A percentile compares a stretch with the other conserved stretches of the same genome.
These are phyloP conservation scores for Atopsyche davidsoni DNA, from an alignment of 1,140 invertebrate genomes.

Conservation along the genomic window DNA sequence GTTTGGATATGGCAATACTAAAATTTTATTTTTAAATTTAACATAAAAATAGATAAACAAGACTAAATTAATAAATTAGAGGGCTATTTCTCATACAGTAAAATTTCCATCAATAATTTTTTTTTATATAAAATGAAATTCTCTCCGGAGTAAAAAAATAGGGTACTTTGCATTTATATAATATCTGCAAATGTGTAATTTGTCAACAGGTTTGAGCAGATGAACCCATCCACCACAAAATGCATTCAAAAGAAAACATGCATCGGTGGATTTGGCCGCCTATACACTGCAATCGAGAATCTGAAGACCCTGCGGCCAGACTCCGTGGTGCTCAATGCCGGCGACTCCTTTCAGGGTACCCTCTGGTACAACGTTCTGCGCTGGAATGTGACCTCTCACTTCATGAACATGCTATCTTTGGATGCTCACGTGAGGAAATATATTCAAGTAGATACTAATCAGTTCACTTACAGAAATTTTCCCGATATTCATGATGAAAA, in stretches of 20 bases:
- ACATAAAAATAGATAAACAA: neutral
- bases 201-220: conserved; percentile 60
- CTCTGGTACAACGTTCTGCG: conserved; percentile 74
- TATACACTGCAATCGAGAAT: conserved; percentile 52
- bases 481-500: no score
- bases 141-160: conserved; percentile 4
- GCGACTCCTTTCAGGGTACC: conserved; percentile 82
- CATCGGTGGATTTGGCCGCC: conserved; percentile 70
- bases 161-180: conserved; percentile 2
- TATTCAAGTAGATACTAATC: no score
- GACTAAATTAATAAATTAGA: neutral
- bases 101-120: neutral
- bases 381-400: conserved; percentile 67
- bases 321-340: conserved; percentile 71
- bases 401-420: conserved; percentile 70
- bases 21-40: neutral
- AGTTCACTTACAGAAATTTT: no score
- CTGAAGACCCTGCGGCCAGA: conserved; percentile 53
- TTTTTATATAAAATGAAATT: conserved; percentile 2
- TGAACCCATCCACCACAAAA: conserved; percentile 52
- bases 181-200: conserved; percentile 3
- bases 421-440: conserved; percentile 67
- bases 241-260: conserved; percentile 52
- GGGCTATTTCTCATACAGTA: neutral
- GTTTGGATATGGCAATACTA: no score